phyloP scores from a whole-genome alignment of 2,113 vertebrate species.

The Tiliqua scincoides region DNA sequence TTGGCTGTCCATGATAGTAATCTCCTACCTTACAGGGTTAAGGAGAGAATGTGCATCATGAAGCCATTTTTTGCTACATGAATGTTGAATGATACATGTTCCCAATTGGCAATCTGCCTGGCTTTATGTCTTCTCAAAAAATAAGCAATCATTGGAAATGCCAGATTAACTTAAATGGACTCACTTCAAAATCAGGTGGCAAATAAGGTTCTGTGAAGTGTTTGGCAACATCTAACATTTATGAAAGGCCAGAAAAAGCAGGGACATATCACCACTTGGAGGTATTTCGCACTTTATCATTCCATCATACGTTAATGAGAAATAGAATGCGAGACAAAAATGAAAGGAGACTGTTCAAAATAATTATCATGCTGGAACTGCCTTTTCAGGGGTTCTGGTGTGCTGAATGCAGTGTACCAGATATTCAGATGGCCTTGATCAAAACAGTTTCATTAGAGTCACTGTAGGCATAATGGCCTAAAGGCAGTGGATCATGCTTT shows the following conservation, averaged over 20 bases:
- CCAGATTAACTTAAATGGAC: constrained; percentile 48
- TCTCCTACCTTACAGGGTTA: not conserved
- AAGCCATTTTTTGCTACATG: not conserved
- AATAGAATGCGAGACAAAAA: constrained; percentile 61
- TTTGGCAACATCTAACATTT: constrained; percentile 67
- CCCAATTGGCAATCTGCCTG: not conserved
- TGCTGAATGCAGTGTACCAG: constrained; percentile 11
- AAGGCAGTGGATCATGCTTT: constrained; percentile 6
- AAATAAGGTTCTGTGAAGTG: constrained; percentile 45
- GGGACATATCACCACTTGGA: constrained; percentile 42
- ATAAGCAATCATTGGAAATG: constrained; percentile 34
- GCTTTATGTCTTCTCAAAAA: not conserved
- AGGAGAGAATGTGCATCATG: not conserved
- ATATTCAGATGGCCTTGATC: constrained; percentile 24
- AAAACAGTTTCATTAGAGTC: not conserved
- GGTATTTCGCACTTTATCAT: constrained; percentile 61
- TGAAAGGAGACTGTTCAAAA: constrained; percentile 43
- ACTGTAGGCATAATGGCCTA: not conserved
- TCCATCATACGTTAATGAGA: constrained; percentile 57
- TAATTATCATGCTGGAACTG: constrained; percentile 15
- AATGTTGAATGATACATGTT: not conserved
- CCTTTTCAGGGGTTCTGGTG: constrained; percentile 24
- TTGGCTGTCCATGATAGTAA: not conserved
- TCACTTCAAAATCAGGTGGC: constrained; percentile 53
- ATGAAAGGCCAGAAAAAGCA: constrained; percentile 47